Base-by-base conservation (phyloP, 2,113 vertebrate genomes). In the Burhinus bistriatus region DNA sequence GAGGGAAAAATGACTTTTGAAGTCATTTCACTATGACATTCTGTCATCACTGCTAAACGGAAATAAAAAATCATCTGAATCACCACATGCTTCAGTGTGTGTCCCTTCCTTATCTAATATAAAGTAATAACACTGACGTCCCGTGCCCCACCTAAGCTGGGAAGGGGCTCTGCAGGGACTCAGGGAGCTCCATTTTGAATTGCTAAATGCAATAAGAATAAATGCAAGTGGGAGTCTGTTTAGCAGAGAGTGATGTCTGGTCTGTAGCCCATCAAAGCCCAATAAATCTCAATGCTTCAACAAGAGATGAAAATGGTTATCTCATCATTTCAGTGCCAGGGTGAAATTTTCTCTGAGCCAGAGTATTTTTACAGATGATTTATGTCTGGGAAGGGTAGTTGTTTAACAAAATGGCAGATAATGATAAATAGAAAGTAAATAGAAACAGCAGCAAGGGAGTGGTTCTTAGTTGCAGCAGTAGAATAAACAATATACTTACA, bases 251-350 rank as follows among this genome's bases (percentile, higher is more conserved):
- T 97, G 98, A 99, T 99, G 99, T 98, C 98, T 98, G 98, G 98
- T 98, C 98, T 98, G 98, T 97, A 98, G 98, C 99, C 98, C 98
- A 99, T 98, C 98, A 98, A 98, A 98, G 98, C 98, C 98, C 99
- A 99, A 99, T 99, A 99, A 99, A 99, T 99, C 99, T 99, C 98
- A 98, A 98, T 99, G 98, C 98, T 98, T 99, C 98, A 98, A 98
- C 97, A 97, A 98, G 98, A 99, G 98, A 99, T 98, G 98, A 99
- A 99, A 98, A 98, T 97, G 97, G 98, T 99, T 99, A 98, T 99
- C 99, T 99, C 98, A 98, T 99, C 98, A 99, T 93, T 98, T 96
- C 97, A 94, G 98, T 97, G 98, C 98, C 98, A 99, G 98, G 95
- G 98, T 68, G 97, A 97, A 98, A 97, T 98, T 96, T 97, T 96